Base-by-base conservation (phyloP, 2,113 vertebrate species). In the Dermatemys mawii region DNA sequence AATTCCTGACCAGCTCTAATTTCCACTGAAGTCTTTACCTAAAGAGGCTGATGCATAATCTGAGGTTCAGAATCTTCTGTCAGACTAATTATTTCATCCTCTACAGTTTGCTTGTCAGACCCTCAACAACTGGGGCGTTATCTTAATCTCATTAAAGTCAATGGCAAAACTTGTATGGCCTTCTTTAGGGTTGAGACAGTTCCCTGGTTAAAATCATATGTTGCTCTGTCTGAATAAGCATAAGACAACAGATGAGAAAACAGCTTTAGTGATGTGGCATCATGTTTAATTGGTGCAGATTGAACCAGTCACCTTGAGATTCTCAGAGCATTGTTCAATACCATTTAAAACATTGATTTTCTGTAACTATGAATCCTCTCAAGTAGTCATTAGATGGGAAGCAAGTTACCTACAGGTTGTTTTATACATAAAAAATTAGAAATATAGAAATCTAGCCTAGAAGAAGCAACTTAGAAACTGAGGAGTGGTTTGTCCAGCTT, bases 281-380 rank as follows among this genome's bases (percentile, higher is more conserved):
- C 97, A 95, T 96, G 93, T 97, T 97, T 96, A 97, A 97, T 97
- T 96, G 96, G 96, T 6, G 78, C 94, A 95, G 95, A 96, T 67
- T 95, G 96, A 97, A 79, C 73, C 94, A 96, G 93, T 97, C 96
- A 97, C 97, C 97, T 96, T 97, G 96, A 97, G 93, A 96, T 97
- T 97, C 95, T 92, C 89, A 95, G 92, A 90, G 94, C 88, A 91
- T 96, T 96, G 95, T 93, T 97, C 96, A 89, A 85, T 97, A 85
- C 87, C 89, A 95, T 97, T 97, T 96, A 97, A 97, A 97, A 95
- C 93, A 97, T 97, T 97, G 97, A 97, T 97, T 97, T 97, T 97
- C 96, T 97, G 95, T 97, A 97, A 94, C 95, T 97, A 92, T 96
- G 97, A 96, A 97, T 97, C 94, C 96, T 97, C 96, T 96, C 95